A percentile compares a stretch with the other conserved stretches of the same genome.
These are phyloP conservation scores for Oopsacas minuta DNA, from an alignment of 37 sponge, comb jelly and placozoan genomes.

Conservation along the genomic window DNA sequence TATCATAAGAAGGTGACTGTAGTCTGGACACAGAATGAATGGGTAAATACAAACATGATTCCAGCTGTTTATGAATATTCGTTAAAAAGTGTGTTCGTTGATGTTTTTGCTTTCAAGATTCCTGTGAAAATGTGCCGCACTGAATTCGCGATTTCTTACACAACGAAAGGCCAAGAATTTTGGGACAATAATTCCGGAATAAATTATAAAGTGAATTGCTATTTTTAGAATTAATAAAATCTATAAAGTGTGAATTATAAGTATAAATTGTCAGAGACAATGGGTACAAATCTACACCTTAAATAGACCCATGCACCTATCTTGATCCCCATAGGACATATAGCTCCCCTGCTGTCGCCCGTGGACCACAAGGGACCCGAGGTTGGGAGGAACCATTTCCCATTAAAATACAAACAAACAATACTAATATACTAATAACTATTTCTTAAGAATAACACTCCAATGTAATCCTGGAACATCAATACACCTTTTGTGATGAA, in stretches of 20 bases:
- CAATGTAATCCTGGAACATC: neutral
- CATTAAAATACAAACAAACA: too few species aligned
- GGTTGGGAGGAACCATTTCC: too few species aligned
- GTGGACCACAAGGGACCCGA: too few species aligned
- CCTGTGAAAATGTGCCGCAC: neutral
- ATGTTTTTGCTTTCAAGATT: neutral
- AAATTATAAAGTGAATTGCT: neutral
- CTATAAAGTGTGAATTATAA: too few species aligned
- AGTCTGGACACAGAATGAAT: neutral
- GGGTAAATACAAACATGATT: neutral
- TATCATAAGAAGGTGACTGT: neutral
- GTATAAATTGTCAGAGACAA: too few species aligned
- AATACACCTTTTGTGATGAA: neutral
- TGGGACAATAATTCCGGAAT: constrained; percentile 12
- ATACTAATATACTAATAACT: too few species aligned
- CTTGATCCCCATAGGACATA: too few species aligned
- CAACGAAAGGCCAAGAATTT: neutral
- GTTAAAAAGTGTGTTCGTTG: neutral
- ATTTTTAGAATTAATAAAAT: neutral
- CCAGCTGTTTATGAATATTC: neutral
- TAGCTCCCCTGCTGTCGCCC: too few species aligned
- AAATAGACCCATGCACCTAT: too few species aligned
- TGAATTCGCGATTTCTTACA: neutral
- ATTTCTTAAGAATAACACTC: constrained; percentile 6
- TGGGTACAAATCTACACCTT: too few species aligned